Conservation (phyloP, 2,888 invertebrate genomes). For the Pachycephus smyrnensis region DNA sequence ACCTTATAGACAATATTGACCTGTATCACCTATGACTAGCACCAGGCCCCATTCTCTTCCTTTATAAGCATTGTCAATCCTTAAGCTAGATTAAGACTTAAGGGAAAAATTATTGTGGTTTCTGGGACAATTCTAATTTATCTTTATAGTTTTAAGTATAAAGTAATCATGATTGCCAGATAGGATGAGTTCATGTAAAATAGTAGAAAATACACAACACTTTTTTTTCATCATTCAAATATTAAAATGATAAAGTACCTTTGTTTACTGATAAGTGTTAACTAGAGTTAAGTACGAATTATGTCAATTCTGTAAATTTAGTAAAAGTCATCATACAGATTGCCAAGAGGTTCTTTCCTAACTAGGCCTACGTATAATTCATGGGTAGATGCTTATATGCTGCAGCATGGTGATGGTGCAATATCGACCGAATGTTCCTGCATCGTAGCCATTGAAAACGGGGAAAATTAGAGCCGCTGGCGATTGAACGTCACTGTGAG, state of each 20-base stretch:
- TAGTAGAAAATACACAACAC: not conserved
- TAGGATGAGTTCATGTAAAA: not conserved
- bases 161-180: not conserved
- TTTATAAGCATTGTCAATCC: not conserved
- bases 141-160: not conserved
- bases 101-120: not conserved
- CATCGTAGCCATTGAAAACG: not conserved
- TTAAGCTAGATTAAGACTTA: not conserved
- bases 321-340: not conserved
- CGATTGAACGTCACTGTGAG: not conserved
- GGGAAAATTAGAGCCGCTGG: constrained; percentile 11
- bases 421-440: not conserved
- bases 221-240: not conserved
- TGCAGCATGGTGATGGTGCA: not conserved
- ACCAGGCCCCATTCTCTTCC: too few relatives aligned
- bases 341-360: not conserved
- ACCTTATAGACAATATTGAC: not conserved
- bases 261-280: not conserved
- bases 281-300: not conserved
- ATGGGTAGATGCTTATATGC: not conserved
- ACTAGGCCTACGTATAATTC: not conserved
- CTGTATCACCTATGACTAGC: not conserved
- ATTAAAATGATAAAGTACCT: not conserved
- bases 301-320: not conserved
- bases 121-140: not conserved